Conservation (phyloP, 2,888 invertebrate species). For the Schrankia costaestrigalis region DNA sequence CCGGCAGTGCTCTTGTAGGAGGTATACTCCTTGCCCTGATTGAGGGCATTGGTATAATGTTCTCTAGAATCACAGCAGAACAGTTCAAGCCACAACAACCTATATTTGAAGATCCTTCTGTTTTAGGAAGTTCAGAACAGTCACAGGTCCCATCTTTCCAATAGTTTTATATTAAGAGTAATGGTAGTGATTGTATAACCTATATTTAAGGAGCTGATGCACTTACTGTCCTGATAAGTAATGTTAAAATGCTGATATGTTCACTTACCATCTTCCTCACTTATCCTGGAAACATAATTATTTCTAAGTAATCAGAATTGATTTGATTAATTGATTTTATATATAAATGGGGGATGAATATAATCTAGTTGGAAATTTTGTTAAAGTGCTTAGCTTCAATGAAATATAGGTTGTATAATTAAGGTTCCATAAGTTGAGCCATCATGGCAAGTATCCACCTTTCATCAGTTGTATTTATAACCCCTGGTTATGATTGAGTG, state of each 20-base stretch:
- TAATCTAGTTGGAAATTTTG: too few relatives aligned
- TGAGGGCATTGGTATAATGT: conserved; percentile 97
- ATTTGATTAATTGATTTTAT: too few relatives aligned
- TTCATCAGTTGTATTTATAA: conserved; percentile 12
- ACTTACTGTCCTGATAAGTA: too few relatives aligned
- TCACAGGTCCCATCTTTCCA: conserved; percentile 56
- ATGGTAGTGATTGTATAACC: conserved; percentile 37
- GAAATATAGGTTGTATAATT: too few relatives aligned
- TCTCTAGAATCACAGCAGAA: conserved; percentile 94
- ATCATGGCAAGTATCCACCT: conserved; percentile 17
- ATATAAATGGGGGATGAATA: too few relatives aligned
- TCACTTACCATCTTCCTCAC: too few relatives aligned
- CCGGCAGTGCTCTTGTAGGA: conserved; percentile 97
- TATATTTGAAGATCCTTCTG: conserved; percentile 88
- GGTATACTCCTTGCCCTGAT: conserved; percentile 97
- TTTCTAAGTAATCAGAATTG: too few relatives aligned
- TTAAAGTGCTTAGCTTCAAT: too few relatives aligned
- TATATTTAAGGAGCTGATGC: too few relatives aligned
- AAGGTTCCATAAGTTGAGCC: too few relatives aligned
- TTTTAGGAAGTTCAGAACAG: conserved; percentile 79
- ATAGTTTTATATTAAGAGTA: conserved; percentile 40
- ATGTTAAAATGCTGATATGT: too few relatives aligned
- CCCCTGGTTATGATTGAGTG: conserved; percentile 32
- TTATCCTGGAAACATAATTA: too few relatives aligned
- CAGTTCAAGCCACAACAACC: conserved; percentile 93